Evolutionary conservation across 1,140 invertebrate genomes (phyloP), one percentile per base, ranked within the genome.

Genomic region (Neodiprion virginianus): DNA sequence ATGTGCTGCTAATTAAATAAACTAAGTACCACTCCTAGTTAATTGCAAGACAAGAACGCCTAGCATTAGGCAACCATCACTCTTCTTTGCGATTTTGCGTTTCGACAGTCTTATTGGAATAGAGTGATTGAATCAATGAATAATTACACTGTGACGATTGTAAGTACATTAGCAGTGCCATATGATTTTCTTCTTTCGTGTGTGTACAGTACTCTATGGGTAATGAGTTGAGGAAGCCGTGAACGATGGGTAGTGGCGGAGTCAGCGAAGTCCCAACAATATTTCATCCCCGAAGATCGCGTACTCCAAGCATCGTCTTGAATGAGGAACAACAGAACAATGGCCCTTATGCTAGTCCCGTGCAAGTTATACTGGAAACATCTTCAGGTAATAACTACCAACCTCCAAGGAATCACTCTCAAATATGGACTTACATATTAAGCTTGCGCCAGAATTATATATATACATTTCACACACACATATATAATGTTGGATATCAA

Each of bases 221-320:
- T 14, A 61, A 61, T 9, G 8, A 61, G 53, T 61, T 17, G 3
- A 61, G 8, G n/a, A 61, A 61, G 3, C 53, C 11, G 5, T 61
- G 53, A 61, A 61, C 4, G n/a, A 87, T 88, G 85, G 83, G 83
- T 69, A 86, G 87, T 72, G 84, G 87, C 73, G 85, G 84, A 75
- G 86, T 86, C 72, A 77, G 80, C 48, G 88, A 90, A 73, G 86
- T 90, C 74, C 84, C 90, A 50, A 90, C 90, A 48, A 90, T 90
- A 81, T 90, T 90, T 83, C 89, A 90, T 77, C 90, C 90, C 11
- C 88, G 88, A 76, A 83, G 89, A 75, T 89, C 87, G 47, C 85
- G 87, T 76, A 83, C 89, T 8, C 88, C 89, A 48, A 88, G 87
- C 53, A 88, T 90, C 69, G 76, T 86, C 70, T 83, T 87, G 49